Conservation (phyloP, 2,888 invertebrate species). For the Euspilapteryx auroguttella region DNA sequence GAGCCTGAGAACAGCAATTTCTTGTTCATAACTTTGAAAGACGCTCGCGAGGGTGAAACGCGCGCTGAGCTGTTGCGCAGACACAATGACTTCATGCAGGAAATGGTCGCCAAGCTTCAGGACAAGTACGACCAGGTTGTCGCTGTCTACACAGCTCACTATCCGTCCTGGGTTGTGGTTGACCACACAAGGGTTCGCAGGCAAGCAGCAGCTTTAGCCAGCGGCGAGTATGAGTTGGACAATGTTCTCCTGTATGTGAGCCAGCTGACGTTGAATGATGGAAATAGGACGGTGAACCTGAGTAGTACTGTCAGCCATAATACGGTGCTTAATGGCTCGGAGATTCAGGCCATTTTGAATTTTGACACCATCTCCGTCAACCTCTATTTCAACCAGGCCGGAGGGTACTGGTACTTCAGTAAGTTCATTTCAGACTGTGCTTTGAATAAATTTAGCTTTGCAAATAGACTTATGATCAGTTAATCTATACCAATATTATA, state of each 20-base stretch:
- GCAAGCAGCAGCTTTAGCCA: slow-evolving; percentile 12
- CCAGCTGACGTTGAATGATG: slow-evolving; percentile 10
- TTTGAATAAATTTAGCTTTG: no score
- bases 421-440: slow-evolving; percentile 16
- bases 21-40: slow-evolving; percentile 59
- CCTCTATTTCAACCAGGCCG: slow-evolving; percentile 20
- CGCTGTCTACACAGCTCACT: slow-evolving; percentile 60
- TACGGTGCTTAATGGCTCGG: slow-evolving; percentile 10
- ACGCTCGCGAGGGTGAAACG: slow-evolving; percentile 57
- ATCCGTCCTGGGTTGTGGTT: slow-evolving; percentile 46
- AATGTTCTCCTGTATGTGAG: slow-evolving; percentile 21
- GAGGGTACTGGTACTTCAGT: slow-evolving; percentile 47
- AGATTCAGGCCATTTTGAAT: slow-evolving; percentile 17
- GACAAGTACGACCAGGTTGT: slow-evolving; percentile 43
- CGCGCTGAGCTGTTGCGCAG: slow-evolving; percentile 55
- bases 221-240: slow-evolving; percentile 11
- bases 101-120: slow-evolving; percentile 47
- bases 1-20: slow-evolving; percentile 44
- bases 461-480: no score
- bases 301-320: slow-evolving; percentile 3
- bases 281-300: slow-evolving; percentile 3
- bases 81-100: slow-evolving; percentile 64
- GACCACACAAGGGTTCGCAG: slow-evolving; percentile 26
- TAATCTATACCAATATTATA: no score
- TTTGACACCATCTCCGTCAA: slow-evolving; percentile 18